Percentiles rank a stretch among this genome's conserved stretches.
phyloP scores from a whole-genome alignment of 2,888 invertebrate species.

The Chirona hameri region DNA sequence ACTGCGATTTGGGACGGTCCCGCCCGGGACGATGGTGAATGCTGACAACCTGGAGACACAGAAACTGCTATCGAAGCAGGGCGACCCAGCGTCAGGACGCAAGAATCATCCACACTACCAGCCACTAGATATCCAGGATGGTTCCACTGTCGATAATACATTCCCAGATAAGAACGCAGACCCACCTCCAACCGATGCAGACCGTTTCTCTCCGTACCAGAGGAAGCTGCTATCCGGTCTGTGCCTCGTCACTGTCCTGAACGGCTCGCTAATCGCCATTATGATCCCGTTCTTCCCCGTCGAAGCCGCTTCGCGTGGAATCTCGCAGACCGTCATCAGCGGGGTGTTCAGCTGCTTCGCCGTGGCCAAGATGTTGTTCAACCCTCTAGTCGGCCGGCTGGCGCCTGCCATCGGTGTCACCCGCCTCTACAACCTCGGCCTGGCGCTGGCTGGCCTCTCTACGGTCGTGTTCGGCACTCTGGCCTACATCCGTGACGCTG shows the following conservation, averaged over 20 bases:
- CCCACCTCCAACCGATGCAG: neutral
- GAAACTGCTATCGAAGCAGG: neutral
- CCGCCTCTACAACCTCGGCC: neutral
- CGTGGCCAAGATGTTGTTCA: neutral
- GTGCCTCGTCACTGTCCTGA: neutral
- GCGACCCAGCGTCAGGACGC: neutral
- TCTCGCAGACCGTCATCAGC: neutral
- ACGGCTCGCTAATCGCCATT: neutral
- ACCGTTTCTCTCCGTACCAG: neutral
- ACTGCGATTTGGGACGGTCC: no score
- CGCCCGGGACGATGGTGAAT: no score
- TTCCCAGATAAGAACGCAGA: neutral
- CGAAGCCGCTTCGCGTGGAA: neutral
- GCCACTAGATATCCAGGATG: neutral
- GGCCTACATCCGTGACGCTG: slow-evolving; percentile 60
- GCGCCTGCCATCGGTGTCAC: neutral
- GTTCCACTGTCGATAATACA: no score
- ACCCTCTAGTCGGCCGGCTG: neutral
- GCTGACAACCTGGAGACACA: neutral
- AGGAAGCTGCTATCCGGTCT: neutral
- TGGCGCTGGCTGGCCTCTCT: neutral
- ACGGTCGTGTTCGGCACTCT: slow-evolving; percentile 55
- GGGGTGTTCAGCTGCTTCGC: slow-evolving; percentile 26
- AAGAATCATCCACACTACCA: neutral
- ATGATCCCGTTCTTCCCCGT: slow-evolving; percentile 22